These are phyloP conservation scores for Agrochola circellaris DNA, from an alignment of 2,888 invertebrate genomes.

Conservation along the genomic window DNA sequence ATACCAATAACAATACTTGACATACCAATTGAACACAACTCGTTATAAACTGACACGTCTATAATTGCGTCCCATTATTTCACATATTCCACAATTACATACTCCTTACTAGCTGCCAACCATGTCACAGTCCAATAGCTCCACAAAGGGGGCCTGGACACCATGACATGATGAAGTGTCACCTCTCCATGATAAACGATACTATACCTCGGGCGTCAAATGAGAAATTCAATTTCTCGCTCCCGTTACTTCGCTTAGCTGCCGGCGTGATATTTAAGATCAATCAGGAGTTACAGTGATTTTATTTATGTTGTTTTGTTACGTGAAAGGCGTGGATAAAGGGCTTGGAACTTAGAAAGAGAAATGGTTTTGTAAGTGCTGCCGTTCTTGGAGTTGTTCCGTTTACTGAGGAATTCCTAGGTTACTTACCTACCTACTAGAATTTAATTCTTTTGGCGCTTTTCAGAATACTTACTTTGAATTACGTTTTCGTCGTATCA, in stretches of 20 bases:
- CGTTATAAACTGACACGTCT: conserved; percentile 43
- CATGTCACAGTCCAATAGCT: conserved; percentile 81
- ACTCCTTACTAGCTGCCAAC: conserved; percentile 75
- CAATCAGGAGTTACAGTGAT: conserved; percentile 68
- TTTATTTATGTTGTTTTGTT: conserved; percentile 68
- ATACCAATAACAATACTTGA: conserved; percentile 10
- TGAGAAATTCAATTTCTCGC: conserved; percentile 88
- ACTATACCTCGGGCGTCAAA: conserved; percentile 80
- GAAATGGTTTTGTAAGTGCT: conserved; percentile 61
- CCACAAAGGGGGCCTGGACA: conserved; percentile 82
- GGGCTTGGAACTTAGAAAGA: conserved; percentile 63
- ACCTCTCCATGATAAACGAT: conserved; percentile 86
- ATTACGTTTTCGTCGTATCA: background rate
- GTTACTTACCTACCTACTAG: background rate
- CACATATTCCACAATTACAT: conserved; percentile 53
- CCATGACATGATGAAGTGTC: conserved; percentile 88
- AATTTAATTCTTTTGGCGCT: conserved; percentile 4
- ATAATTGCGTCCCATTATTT: conserved; percentile 54
- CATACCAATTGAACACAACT: conserved; percentile 14
- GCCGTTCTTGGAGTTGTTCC: conserved; percentile 30
- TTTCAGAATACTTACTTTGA: background rate
- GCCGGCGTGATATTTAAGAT: conserved; percentile 69
- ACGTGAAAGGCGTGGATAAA: conserved; percentile 66
- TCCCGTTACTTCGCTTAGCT: conserved; percentile 78
- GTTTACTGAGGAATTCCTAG: conserved; percentile 26